Percentiles rank a stretch among this genome's conserved stretches.
phyloP scores from a whole-genome alignment of 2,797 vertebrate genomes.

The Chaunax sp. region DNA sequence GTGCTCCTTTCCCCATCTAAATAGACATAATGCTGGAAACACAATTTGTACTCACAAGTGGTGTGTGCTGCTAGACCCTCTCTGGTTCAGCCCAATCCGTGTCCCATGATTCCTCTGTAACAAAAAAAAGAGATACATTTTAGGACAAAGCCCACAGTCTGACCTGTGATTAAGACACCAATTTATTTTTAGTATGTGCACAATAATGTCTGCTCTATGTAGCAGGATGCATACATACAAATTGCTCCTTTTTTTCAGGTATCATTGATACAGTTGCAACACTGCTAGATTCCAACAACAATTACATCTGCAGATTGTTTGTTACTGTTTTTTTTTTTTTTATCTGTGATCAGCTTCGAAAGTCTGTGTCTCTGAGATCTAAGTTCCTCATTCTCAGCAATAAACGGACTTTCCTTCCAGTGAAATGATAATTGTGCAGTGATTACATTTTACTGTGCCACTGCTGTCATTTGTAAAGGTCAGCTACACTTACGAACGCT shows the following conservation, averaged over 20 bases:
- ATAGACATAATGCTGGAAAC: not conserved
- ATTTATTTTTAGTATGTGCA: not conserved
- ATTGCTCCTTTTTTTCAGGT: not conserved
- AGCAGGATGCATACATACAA: not conserved
- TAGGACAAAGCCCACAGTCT: not conserved
- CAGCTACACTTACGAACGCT: not conserved
- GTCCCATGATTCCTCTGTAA: conserved; percentile 83
- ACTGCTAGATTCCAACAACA: no score
- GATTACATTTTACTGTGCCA: conserved; percentile 8
- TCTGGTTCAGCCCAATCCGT: conserved; percentile 78
- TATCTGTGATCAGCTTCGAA: not conserved
- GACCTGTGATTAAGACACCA: not conserved
- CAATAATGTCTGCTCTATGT: not conserved
- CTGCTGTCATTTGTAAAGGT: not conserved
- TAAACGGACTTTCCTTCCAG: not conserved
- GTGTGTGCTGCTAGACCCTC: conserved; percentile 70
- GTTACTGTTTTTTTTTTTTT: not conserved
- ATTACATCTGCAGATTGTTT: not conserved
- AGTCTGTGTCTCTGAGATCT: not conserved
- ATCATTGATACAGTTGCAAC: not conserved
- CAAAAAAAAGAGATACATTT: conserved; percentile 31
- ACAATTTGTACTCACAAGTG: conserved; percentile 72
- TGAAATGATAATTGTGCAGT: not conserved
- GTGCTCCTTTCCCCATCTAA: not conserved
- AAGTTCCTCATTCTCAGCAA: not conserved